Evolutionary conservation across 2,888 invertebrate genomes (phyloP).

Genomic region (Tanypteryx hageni): DNA sequence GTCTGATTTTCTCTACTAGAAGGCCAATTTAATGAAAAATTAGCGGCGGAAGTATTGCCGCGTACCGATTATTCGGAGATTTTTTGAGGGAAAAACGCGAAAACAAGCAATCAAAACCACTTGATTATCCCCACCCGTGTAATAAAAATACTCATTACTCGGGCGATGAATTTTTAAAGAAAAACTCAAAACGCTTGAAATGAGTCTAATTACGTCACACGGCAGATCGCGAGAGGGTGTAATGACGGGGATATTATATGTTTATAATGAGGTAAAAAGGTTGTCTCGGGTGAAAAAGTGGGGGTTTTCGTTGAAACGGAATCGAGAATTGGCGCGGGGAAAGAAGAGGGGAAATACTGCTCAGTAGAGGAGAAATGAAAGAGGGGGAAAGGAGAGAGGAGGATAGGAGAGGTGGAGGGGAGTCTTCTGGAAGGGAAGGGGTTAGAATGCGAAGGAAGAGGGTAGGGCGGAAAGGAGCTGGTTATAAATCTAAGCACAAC

Average conservation of each 20-base stretch:
- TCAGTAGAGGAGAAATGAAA: too few species aligned
- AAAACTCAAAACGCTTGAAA: conserved; percentile 7
- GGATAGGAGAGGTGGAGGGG: background rate
- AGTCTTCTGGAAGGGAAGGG: too few species aligned
- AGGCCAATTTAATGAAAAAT: background rate
- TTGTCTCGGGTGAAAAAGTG: too few species aligned
- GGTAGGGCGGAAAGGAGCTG: background rate
- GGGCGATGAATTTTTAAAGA: background rate
- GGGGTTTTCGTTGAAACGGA: too few species aligned
- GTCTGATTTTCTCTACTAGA: too few species aligned
- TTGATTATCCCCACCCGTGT: background rate
- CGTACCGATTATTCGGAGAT: background rate
- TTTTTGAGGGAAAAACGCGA: background rate
- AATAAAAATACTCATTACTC: background rate
- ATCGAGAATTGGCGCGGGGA: too few species aligned
- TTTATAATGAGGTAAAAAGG: background rate
- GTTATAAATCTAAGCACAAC: background rate
- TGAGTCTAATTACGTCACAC: conserved; percentile 24
- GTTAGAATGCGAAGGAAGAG: too few species aligned
- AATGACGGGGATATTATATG: conserved; percentile 11
- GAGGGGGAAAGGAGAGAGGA: too few species aligned
- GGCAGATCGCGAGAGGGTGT: background rate
- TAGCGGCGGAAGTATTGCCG: background rate
- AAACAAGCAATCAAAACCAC: background rate
- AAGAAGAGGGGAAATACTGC: too few species aligned